Evolutionary conservation across 2,797 vertebrate species (phyloP).

Genomic region (Spea hammondii): DNA sequence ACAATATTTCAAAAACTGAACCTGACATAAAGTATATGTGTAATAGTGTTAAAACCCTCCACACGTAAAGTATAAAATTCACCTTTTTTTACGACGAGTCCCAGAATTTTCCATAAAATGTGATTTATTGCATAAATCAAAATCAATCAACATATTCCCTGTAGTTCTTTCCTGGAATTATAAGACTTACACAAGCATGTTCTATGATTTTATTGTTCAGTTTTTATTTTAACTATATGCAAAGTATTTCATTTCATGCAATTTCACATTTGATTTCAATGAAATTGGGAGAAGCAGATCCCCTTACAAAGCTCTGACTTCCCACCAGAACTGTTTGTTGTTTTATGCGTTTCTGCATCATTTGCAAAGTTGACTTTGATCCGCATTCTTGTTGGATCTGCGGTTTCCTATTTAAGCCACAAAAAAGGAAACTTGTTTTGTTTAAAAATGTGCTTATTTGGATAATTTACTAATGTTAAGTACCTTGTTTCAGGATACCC

Average conservation of each 20-base stretch:
- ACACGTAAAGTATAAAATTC: too few relatives aligned
- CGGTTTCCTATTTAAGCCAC: slow-evolving; percentile 71
- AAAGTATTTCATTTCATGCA: slow-evolving; percentile 62
- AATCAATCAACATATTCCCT: too few relatives aligned
- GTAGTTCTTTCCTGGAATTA: too few relatives aligned
- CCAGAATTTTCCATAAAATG: too few relatives aligned
- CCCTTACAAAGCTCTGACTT: slow-evolving; percentile 72
- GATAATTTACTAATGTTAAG: slow-evolving; percentile 65
- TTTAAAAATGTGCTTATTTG: slow-evolving; percentile 73
- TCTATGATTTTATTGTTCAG: too few relatives aligned
- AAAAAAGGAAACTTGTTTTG: slow-evolving; percentile 74
- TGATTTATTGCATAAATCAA: too few relatives aligned
- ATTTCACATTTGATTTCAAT: slow-evolving; percentile 69
- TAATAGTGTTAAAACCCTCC: too few relatives aligned
- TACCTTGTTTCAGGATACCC: slow-evolving; percentile 66
- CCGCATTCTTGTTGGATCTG: slow-evolving; percentile 75
- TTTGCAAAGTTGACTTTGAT: slow-evolving; percentile 78
- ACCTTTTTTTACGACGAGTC: too few relatives aligned
- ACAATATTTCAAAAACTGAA: too few relatives aligned
- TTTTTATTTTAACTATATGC: neutral
- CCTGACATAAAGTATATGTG: too few relatives aligned
- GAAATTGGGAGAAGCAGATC: slow-evolving; percentile 72
- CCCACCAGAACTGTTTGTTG: slow-evolving; percentile 76
- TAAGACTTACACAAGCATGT: too few relatives aligned
- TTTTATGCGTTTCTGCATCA: slow-evolving; percentile 79